Evolutionary conservation across 30 jellyfish, hydroid and myxozoan species (phyloP).

Genomic region (Cassiopea xamachana): DNA sequence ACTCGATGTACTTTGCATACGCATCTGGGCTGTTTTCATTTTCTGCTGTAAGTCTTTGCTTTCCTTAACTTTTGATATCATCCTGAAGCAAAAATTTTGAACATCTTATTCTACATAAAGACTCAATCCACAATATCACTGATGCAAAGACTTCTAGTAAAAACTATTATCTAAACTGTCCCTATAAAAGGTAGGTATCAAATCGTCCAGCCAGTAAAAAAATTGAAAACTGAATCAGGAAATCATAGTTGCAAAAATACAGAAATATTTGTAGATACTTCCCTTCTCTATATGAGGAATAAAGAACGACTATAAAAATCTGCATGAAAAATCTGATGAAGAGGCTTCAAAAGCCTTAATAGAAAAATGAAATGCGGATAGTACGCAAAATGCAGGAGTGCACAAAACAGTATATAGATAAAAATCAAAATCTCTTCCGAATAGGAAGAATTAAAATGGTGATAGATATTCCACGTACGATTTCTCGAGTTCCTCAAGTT

Average conservation of each 20-base stretch:
- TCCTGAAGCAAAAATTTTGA: slow-evolving; percentile 37
- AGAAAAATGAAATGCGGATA: background rate
- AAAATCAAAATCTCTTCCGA: background rate
- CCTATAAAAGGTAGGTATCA: background rate
- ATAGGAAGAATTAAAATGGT: background rate
- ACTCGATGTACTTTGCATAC: slow-evolving; percentile 59
- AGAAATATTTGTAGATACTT: no score
- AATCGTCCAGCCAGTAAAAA: background rate
- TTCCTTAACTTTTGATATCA: slow-evolving; percentile 72
- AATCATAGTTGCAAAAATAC: no score
- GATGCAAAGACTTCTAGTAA: no score
- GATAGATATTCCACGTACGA: slow-evolving; percentile 26
- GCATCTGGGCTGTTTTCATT: slow-evolving; percentile 56
- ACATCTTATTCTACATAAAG: no score
- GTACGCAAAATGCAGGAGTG: background rate
- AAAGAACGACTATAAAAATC: no score
- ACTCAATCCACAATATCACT: no score
- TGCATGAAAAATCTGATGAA: no score
- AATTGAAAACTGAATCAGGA: no score
- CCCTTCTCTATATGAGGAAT: no score
- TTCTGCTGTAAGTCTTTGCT: slow-evolving; percentile 59
- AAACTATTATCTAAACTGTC: no score
- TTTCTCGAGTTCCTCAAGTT: slow-evolving; percentile 60
- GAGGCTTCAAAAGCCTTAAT: no score
- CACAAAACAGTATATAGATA: background rate